These are phyloP conservation scores for Paramormyrops kingsleyae DNA, from an alignment of 2,113 vertebrate genomes.

Conservation along the genomic window DNA sequence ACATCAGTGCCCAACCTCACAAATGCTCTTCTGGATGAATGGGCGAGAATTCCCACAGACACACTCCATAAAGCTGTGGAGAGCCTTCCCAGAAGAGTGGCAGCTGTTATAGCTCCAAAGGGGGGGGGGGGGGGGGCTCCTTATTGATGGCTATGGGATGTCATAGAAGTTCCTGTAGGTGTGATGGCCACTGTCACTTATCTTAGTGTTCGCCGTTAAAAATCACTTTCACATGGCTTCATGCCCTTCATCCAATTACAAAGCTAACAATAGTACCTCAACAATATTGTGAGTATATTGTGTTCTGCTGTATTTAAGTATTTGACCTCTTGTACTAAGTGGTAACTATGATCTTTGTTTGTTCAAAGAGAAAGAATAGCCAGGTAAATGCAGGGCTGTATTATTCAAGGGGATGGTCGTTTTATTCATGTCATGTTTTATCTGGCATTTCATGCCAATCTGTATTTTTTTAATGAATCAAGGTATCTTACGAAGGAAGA, in stretches of 20 bases:
- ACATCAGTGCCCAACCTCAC: too few species aligned
- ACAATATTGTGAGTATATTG: background rate
- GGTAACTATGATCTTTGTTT: background rate
- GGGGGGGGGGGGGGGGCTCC: too few species aligned
- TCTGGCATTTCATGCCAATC: background rate
- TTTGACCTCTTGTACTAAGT: background rate
- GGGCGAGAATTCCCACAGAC: too few species aligned
- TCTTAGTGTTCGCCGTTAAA: background rate
- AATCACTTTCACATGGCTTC: background rate
- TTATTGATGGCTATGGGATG: background rate
- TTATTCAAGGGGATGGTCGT: background rate
- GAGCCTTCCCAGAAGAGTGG: background rate
- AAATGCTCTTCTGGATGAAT: too few species aligned
- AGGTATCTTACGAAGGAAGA: background rate
- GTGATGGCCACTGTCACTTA: background rate
- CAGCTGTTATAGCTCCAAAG: too few species aligned
- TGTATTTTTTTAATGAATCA: background rate
- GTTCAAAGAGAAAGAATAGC: background rate
- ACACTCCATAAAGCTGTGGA: too few species aligned
- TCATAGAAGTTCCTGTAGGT: background rate
- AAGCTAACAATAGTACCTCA: background rate
- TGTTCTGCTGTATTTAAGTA: background rate
- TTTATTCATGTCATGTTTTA: background rate
- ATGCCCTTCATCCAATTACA: background rate
- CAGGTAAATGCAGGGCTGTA: background rate